Evolutionary conservation across 2,113 vertebrate genomes (phyloP).

Genomic region (Hydrolagus affinis): DNA sequence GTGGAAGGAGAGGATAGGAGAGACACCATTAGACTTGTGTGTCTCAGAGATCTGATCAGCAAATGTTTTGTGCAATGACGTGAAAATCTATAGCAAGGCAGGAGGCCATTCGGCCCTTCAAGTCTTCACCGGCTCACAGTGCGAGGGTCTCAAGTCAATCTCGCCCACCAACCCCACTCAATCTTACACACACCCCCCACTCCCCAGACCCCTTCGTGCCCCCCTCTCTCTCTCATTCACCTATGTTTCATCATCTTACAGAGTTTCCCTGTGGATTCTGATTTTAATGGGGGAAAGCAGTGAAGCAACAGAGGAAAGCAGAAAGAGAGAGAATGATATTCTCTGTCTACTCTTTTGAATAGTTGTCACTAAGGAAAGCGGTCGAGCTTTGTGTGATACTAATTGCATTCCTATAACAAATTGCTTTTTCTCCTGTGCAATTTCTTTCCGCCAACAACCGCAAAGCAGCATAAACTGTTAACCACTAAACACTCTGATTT

Average conservation of each 20-base stretch:
- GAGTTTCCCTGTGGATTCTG: constrained; percentile 40
- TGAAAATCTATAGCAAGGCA: background rate
- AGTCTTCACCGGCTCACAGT: no score
- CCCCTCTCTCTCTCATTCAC: no score
- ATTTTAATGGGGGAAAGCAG: background rate
- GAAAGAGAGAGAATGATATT: background rate
- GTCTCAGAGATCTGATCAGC: no score
- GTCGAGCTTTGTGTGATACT: constrained; percentile 22
- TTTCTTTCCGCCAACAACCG: background rate
- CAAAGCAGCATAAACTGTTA: constrained; percentile 27
- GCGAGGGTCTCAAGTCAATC: no score
- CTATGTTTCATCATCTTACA: constrained; percentile 36
- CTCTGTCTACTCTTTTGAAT: background rate
- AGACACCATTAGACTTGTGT: background rate
- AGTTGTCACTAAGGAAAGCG: background rate
- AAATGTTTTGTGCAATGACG: background rate
- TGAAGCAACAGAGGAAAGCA: background rate
- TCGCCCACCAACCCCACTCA: no score
- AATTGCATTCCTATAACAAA: constrained; percentile 26
- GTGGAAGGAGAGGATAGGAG: no score
- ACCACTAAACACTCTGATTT: constrained; percentile 32
- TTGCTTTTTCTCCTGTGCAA: constrained; percentile 16
- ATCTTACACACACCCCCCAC: no score
- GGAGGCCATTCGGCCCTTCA: no score
- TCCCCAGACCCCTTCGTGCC: no score